Evolutionary conservation across 2,113 vertebrate genomes (phyloP), one percentile per base, ranked within the genome.

Genomic region (Pholis gunnellus): DNA sequence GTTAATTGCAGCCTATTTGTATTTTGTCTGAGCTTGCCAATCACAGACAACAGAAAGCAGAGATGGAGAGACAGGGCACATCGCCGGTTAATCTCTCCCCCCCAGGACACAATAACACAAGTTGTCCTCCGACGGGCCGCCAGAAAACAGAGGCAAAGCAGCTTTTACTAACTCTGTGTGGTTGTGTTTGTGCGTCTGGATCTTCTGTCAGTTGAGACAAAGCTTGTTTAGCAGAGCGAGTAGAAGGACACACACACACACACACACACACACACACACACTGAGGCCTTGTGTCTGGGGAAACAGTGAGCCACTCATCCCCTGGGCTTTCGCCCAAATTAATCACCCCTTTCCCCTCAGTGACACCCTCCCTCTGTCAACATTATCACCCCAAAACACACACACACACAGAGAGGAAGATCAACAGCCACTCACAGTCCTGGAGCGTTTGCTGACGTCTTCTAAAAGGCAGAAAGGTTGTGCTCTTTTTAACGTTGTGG

Each of bases 231-330:
- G 79, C 70, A 77, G 83, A 79, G 76, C 56, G 65, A 40, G 46
- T 54, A 34, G 50, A 27, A 70, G 61, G 44, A 72, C 40, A 59
- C 13, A 36, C 17, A 70, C 52, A 86, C 64, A 90, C 60, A 69
- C 44, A 86, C 64, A 90, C 60, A 65, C 54, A 84, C 61, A 67
- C 48, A 50, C 22, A 25, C 11, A 66, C 48, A 87, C 66, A 90
- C 59, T 76, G 76, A 75, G 44, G 81, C 89, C 85, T 90, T 94
- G 88, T 93, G 83, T 92, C 50, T 50, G 6, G 73, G 87, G 78
- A 82, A 93, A 94, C 94, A 92, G 83, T 83, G 84, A 80, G 65
- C 80, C 90, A 90, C 87, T 93, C 85, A 88, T 85, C 61, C 81
- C 65, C 75, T 50, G 65, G 80, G 79, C 78, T 82, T 20, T 59